A percentile compares a stretch with the other conserved stretches of the same genome.
These are phyloP conservation scores for Itoplectis maculator DNA, from an alignment of 2,888 invertebrate genomes.

Conservation along the genomic window DNA sequence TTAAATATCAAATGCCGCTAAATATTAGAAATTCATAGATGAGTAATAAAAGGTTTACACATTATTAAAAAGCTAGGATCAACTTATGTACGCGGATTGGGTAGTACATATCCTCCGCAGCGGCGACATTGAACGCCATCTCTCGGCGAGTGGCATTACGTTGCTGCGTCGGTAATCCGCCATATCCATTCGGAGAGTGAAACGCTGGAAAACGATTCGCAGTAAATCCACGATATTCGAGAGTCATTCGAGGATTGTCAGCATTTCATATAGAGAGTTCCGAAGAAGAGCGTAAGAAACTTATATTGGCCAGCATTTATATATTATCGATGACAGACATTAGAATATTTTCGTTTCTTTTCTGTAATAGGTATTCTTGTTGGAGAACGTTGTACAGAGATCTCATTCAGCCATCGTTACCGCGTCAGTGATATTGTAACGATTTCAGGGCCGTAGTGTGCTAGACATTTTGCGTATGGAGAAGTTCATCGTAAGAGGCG, in stretches of 20 bases:
- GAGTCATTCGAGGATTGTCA: no score
- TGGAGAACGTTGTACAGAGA: neutral
- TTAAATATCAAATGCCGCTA: neutral
- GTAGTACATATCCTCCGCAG: neutral
- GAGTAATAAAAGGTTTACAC: conserved; percentile 1
- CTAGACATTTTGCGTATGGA: neutral
- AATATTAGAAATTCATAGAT: neutral
- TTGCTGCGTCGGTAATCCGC: no score
- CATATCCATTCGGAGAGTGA: no score
- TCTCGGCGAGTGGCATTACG: neutral
- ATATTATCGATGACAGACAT: no score
- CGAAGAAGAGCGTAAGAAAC: no score
- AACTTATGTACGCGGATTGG: neutral
- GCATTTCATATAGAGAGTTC: no score
- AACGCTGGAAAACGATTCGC: no score
- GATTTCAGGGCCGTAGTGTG: neutral
- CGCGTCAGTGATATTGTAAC: neutral
- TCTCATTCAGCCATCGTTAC: no score
- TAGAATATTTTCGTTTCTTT: no score
- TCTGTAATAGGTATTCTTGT: neutral
- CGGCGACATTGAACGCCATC: neutral
- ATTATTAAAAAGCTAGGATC: conserved; percentile 1
- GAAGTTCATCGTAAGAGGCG: neutral
- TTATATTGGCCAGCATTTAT: no score
- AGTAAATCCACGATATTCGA: no score